phyloP scores from a whole-genome alignment of 2,888 invertebrate species.

The Ophonus ardosiacus region DNA sequence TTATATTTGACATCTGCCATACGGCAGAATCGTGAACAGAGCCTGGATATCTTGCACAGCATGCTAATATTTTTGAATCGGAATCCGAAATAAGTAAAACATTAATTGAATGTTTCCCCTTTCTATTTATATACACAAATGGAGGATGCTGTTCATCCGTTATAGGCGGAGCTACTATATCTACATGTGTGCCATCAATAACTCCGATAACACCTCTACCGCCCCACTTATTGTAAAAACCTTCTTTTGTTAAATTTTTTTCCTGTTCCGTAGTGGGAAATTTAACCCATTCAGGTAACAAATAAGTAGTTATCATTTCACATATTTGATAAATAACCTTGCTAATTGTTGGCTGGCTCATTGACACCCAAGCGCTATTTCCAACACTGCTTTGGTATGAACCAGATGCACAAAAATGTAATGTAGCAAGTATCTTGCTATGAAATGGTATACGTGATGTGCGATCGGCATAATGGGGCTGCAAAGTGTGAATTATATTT shows the following conservation, averaged over 20 bases:
- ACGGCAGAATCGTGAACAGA: no score
- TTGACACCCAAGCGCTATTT: background rate
- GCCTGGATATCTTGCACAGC: conserved; percentile 32
- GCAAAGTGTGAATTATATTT: conserved; percentile 19
- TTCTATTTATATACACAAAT: conserved; percentile 37
- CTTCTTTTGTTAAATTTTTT: conserved; percentile 18
- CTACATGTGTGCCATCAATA: conserved; percentile 44
- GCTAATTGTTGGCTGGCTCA: conserved; percentile 13
- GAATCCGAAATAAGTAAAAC: conserved; percentile 31
- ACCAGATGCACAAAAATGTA: conserved; percentile 27
- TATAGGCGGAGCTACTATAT: conserved; percentile 28
- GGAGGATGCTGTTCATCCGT: conserved; percentile 38
- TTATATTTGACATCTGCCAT: conserved; percentile 25
- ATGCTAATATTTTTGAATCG: conserved; percentile 43
- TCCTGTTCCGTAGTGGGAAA: conserved; percentile 9
- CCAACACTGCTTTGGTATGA: conserved; percentile 14
- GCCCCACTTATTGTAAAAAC: conserved; percentile 35
- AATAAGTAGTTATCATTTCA: conserved; percentile 4
- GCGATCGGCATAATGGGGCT: conserved; percentile 13
- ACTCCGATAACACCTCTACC: conserved; percentile 8
- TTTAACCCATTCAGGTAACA: conserved; percentile 22
- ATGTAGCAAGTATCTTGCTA: conserved; percentile 9
- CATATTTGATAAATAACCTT: conserved; percentile 11
- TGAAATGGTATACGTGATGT: conserved; percentile 15
- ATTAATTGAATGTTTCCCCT: no score